Base-by-base conservation (phyloP, 2,888 invertebrate species). In the Allacma fusca region DNA sequence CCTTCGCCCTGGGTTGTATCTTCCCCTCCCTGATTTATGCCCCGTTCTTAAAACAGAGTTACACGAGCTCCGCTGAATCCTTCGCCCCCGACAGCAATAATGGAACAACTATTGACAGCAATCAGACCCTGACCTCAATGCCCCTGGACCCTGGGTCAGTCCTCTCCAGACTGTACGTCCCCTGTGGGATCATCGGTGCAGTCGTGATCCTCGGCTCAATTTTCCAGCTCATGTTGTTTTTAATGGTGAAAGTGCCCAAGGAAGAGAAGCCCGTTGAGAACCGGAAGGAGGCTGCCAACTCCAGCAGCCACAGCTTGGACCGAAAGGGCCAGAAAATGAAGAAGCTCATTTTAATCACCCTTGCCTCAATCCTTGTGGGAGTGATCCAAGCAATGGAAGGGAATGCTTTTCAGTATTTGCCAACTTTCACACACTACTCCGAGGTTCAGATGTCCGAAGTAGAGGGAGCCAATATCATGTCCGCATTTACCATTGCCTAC, bases 361-460 rank as follows among this genome's bases (percentile, higher is more conserved):
- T 76, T 2, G 21, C 76, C 13, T 68, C 76, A 2, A 19, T 29
- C 19, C 19, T 76, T 57, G 69, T 76, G 16, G 76, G 76, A 1
- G 23, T 44, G 23, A 69, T 68, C 29, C 69, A 69, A 21, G 24
- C 69, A 9, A 70, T 76, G 70, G 76, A 76, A 40, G 21, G 69
- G 5, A 59, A 59, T 59, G 71, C 79, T 77, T n/a, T 73, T 80
- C 12, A n/a, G 19, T 59, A 13, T 16, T 64, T 81, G 13, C 80
- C 81, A 16, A 79, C 78, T 43, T 80, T 79, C 73, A 76, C 78
- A 4, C 78, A 79, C 62, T 78, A 71, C 16, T 76, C 75, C n/a
- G 77, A 67, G 13, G 43, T 80, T 1, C 16, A 77, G 1, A 67
- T 81, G 24, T 72, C 79, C 0, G 79, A 80, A 21, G 74, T 76